Conservation (phyloP, 92 coral and sea anemone genomes). For the Heliopora coerulea region DNA sequence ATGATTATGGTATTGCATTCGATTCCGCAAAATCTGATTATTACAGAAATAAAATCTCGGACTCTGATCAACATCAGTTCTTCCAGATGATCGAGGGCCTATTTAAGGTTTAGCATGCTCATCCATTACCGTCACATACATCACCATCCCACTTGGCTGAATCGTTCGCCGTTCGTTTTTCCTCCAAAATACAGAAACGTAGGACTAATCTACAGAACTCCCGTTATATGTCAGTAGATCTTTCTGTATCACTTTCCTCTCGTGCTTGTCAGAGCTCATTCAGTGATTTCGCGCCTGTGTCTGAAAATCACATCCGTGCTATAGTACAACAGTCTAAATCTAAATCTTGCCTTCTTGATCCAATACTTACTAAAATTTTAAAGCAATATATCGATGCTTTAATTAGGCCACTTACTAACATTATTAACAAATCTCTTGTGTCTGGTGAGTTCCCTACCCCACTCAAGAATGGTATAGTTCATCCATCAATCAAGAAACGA, state of each 20-base stretch:
- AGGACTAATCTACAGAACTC: constrained; percentile 41
- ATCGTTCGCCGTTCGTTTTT: constrained; percentile 29
- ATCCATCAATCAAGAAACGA: constrained; percentile 39
- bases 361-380: constrained; percentile 30
- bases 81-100: constrained; percentile 50
- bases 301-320: constrained; percentile 21
- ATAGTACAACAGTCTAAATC: constrained; percentile 41
- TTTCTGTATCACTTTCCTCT: constrained; percentile 23
- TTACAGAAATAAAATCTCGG: not conserved
- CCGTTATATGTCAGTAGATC: constrained; percentile 4
- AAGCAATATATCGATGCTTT: constrained; percentile 28
- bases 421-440: constrained; percentile 20
- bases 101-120: constrained; percentile 37
- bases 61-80: constrained; percentile 45
- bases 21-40: no score
- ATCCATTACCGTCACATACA: constrained; percentile 41
- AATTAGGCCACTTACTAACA: constrained; percentile 17
- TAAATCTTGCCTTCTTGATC: constrained; percentile 47
- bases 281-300: constrained; percentile 19
- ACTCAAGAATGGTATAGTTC: constrained; percentile 31
- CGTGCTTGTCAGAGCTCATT: constrained; percentile 18
- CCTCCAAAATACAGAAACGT: constrained; percentile 37
- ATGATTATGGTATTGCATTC: no score
- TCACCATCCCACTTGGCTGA: constrained; percentile 35
- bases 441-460: constrained; percentile 33